A percentile compares a stretch with the other conserved stretches of the same genome.
Conservation (phyloP, 2,888 invertebrate species). For the Anthrax anthrax region DNA sequence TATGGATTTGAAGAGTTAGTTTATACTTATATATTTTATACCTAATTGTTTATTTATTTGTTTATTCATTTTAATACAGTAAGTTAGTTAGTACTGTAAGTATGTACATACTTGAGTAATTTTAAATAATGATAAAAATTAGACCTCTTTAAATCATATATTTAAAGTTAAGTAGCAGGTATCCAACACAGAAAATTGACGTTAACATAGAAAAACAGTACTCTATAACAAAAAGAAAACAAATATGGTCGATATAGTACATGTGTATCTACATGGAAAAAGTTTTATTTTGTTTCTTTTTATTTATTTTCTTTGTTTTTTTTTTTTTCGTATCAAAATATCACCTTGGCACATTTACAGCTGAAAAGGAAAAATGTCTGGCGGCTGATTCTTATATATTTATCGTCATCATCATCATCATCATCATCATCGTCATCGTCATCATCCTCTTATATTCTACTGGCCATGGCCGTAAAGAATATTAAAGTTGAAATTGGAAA, state of each 20-base stretch:
- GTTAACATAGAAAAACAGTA: slow-evolving; percentile 4
- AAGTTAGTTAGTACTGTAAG: not conserved
- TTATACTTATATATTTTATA: too few species aligned
- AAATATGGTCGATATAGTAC: not conserved
- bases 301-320: too few species aligned
- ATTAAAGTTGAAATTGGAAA: not conserved
- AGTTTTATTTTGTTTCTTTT: not conserved
- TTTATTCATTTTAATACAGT: not conserved
- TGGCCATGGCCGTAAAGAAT: not conserved
- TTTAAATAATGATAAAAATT: not conserved
- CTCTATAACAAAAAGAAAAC: not conserved
- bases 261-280: not conserved
- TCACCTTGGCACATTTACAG: slow-evolving; percentile 12
- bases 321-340: not conserved
- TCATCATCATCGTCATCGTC: not conserved
- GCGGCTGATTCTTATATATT: not conserved
- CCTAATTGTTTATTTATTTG: too few species aligned
- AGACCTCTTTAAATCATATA: not conserved
- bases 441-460: not conserved
- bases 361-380: slow-evolving; percentile 4
- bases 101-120: not conserved
- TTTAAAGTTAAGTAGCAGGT: slow-evolving; percentile 1
- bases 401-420: not conserved
- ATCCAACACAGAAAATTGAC: slow-evolving; percentile 4
- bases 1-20: too few species aligned